Evolutionary conservation across 2,888 invertebrate genomes (phyloP), one percentile per base, ranked within the genome.

Genomic region (Cactoblastis cactorum): DNA sequence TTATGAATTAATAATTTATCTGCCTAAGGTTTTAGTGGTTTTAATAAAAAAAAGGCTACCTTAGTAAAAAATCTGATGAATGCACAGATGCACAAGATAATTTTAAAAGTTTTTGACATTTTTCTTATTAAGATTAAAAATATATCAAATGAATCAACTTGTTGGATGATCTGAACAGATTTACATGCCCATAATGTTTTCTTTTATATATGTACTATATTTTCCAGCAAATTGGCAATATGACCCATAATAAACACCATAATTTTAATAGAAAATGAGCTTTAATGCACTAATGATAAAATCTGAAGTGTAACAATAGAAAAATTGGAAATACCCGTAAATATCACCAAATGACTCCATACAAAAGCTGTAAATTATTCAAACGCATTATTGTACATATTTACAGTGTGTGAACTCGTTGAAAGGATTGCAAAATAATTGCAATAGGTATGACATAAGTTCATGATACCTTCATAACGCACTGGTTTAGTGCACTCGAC

Each of bases 101-200:
- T 43, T 38, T 51, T 53, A 5, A 56, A 3, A 14, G 53, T 19
- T 14, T 33, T 37, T 22, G 54, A 49, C 71, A 69, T 71, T 55
- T 55, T 58, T 22, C 22, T n/a, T 6, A 28, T 8, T 28, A 4
- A 47, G 48, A n/a, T 12, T 41, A 43, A n/a, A 46, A 33, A 55
- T 54, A 47, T 41, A 32, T 50, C 54, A 22, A 57, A 56, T 57
- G 67, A 57, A 61, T 55, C 47, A 81, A 79, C 79, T 80, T 74
- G 76, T 71, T 65, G 78, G 76, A 57, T 63, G 45, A 52, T 51
- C 54, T 54, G 63, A 63, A 67, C 63, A 62, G 63, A 53, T 66
- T 61, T 68, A 63, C 65, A 58, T 54, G 19, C 49, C 51, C 49
- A 58, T 53, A 51, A 52, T 54, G 54, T 57, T 55, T 49, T 51